Base-by-base conservation (phyloP, 2,797 vertebrate genomes). In the Amphiprion clarkii region DNA sequence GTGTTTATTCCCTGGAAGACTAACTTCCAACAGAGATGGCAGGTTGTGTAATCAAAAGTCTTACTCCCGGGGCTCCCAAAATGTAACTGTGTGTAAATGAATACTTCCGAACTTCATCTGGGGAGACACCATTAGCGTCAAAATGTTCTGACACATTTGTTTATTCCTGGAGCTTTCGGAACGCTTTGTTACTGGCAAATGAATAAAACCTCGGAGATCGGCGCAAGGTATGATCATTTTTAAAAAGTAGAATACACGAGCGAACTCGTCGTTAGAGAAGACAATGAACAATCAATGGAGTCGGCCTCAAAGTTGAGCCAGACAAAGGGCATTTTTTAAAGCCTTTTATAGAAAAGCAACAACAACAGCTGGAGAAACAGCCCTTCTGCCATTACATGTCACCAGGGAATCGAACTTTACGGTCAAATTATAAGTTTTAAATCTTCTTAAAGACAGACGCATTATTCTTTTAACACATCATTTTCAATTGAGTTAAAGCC, bases 11-110 rank as follows among this genome's bases (percentile, higher is more conserved):
- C 89, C 86, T 76, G 74, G 85, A 92, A 91, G 80, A 85, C 82
- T 65, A 78, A 83, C 83, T 48, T 89, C 87, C 92, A 88, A 76
- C 89, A 75, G 92, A 91, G 91, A 89, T 54, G 79, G 87, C 88
- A 85, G 89, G 88, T 90, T 78, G 88, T 87, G 87, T 90, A 90
- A 92, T 93, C 90, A 93, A 90, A 91, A 86, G 84, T 91, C 78
- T 70, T 19, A 40, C 87, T 89, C 88, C 79, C 40, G 81, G 79
- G 88, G 84, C 65, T 76, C 69, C 88, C 78, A 78, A 87, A 88
- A 87, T 86, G 85, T 79, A 78, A 85, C 80, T 64, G 88, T 23
- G 79, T 85, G 81, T 72, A 87, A 90, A 84, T 81, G 74, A 87
- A 87, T 84, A 87, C 87, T 88, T 90, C 66, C 71, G 62, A 73